Evolutionary conservation across 2,888 invertebrate genomes (phyloP).

Genomic region (Caradrina clavipalpis): DNA sequence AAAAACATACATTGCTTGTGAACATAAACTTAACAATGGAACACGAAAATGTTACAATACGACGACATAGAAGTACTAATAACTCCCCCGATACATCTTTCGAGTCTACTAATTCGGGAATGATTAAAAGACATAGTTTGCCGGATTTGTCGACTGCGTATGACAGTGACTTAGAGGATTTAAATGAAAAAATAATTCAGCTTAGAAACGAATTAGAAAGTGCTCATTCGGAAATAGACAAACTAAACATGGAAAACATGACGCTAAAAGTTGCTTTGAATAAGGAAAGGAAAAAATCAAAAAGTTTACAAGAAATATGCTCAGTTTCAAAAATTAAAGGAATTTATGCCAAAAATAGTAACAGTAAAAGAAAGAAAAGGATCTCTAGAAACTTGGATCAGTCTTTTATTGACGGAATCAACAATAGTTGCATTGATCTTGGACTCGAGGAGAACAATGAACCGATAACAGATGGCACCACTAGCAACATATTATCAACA

Average conservation of each 20-base stretch:
- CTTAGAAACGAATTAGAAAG: neutral
- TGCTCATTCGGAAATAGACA: neutral
- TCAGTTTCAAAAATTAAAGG: neutral
- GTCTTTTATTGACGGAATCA: neutral
- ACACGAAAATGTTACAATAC: no score
- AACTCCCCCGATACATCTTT: no score
- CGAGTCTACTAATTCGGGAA: no score
- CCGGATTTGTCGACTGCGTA: no score
- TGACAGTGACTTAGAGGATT: constrained; percentile 15
- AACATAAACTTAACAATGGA: no score
- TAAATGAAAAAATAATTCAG: constrained; percentile 7
- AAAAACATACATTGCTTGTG: no score
- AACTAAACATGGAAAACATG: constrained; percentile 4
- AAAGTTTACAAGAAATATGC: neutral
- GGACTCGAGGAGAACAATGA: constrained; percentile 8
- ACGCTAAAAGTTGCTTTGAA: constrained; percentile 9
- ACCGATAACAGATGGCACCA: constrained; percentile 18
- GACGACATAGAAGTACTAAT: no score
- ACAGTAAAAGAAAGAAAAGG: constrained; percentile 9
- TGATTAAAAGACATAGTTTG: no score
- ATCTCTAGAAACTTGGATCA: neutral
- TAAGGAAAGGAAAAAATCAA: no score
- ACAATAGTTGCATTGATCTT: constrained; percentile 14
- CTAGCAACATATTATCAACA: constrained; percentile 3
- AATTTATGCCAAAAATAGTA: neutral